phyloP scores from a whole-genome alignment of 2,113 vertebrate species.

The Labeo catla region DNA sequence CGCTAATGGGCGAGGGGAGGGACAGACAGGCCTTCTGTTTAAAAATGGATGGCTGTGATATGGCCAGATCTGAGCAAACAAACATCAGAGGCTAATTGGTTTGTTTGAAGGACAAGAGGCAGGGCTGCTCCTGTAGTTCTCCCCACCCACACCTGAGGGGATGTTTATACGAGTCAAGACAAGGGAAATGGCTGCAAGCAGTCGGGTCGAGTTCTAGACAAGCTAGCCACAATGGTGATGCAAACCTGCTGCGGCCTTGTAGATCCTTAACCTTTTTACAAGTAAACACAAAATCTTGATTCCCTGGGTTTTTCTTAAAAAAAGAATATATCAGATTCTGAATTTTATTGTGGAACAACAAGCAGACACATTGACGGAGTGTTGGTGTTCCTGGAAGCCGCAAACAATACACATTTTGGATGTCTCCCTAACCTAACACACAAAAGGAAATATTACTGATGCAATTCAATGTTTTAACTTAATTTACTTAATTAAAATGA shows the following conservation, averaged over 20 bases:
- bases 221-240: background rate
- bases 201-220: slow-evolving; percentile 38
- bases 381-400: background rate
- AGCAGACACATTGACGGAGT: background rate
- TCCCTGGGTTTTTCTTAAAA: background rate
- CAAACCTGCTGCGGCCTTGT: slow-evolving; percentile 7
- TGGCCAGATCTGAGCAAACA: slow-evolving; percentile 70
- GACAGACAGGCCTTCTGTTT: slow-evolving; percentile 65
- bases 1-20: slow-evolving; percentile 70
- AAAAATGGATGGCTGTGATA: slow-evolving; percentile 77
- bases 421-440: background rate
- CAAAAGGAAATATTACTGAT: too few species aligned
- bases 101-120: slow-evolving; percentile 54
- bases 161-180: slow-evolving; percentile 39
- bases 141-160: slow-evolving; percentile 48
- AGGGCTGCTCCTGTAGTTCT: slow-evolving; percentile 30
- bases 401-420: background rate
- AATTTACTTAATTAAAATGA: background rate
- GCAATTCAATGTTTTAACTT: too few species aligned
- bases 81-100: slow-evolving; percentile 68
- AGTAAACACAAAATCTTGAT: background rate
- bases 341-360: background rate
- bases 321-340: background rate
- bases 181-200: slow-evolving; percentile 48
- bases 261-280: background rate